phyloP scores from a whole-genome alignment of 2,113 vertebrate species.

The Chlorodrepanis virens region DNA sequence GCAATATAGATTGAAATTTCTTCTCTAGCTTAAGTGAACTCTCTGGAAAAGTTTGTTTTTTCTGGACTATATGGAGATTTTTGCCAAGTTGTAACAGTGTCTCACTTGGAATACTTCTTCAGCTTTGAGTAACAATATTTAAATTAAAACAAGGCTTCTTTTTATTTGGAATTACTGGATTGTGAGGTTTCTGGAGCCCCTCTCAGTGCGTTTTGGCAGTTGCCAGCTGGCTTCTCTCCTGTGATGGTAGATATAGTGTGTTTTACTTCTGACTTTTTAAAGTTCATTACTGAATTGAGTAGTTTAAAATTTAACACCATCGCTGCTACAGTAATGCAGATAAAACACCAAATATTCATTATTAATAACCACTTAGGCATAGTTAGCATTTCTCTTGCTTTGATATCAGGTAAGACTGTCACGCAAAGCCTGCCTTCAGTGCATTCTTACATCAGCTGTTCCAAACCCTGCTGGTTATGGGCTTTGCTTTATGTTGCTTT shows the following conservation, averaged over 20 bases:
- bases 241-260: background rate
- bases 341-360: background rate
- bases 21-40: background rate
- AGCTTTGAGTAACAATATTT: background rate
- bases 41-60: background rate
- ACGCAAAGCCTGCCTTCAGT: background rate
- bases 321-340: background rate
- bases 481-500: background rate
- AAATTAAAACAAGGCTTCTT: background rate
- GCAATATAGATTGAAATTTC: background rate
- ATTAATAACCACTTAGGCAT: background rate
- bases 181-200: background rate
- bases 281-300: background rate
- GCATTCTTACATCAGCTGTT: background rate
- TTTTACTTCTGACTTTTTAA: background rate
- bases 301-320: conserved; percentile 8
- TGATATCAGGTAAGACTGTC: background rate
- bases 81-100: background rate
- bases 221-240: background rate
- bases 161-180: background rate
- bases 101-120: background rate
- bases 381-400: background rate
- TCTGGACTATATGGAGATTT: background rate
- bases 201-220: background rate
- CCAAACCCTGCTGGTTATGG: background rate